Conservation (phyloP, 2,113 vertebrate genomes). For the Colaptes auratus region DNA sequence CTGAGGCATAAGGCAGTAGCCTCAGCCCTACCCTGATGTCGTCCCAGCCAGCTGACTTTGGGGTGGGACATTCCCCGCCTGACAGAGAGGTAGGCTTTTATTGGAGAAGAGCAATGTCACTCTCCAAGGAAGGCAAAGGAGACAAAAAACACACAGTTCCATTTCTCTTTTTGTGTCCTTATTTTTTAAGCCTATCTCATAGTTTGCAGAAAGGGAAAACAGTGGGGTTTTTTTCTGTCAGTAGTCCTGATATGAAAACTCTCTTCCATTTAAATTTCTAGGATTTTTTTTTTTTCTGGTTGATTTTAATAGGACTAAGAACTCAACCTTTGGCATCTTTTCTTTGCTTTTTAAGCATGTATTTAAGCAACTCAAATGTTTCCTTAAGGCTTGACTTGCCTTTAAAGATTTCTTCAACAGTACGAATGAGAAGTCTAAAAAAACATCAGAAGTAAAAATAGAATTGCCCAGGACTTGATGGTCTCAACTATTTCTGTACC, state of each 20-base stretch:
- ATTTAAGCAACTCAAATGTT: background rate
- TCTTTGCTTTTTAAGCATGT: background rate
- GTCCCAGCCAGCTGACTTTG: fast-evolving
- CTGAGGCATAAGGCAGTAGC: fast-evolving
- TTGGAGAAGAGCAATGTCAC: background rate
- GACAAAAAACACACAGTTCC: background rate
- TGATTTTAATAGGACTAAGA: background rate
- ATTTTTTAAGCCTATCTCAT: background rate
- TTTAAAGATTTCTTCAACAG: background rate
- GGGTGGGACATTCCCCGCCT: fast-evolving
- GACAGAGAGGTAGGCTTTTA: background rate
- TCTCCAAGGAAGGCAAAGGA: background rate
- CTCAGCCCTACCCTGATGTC: fast-evolving
- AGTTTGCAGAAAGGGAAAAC: background rate
- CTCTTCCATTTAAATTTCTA: background rate
- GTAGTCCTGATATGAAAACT: background rate
- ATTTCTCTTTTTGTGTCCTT: background rate
- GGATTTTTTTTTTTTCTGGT: background rate
- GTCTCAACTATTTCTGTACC: background rate
- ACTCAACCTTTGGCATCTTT: background rate
- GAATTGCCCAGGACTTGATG: background rate
- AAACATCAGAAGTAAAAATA: background rate
- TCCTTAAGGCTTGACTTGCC: background rate
- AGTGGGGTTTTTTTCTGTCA: background rate
- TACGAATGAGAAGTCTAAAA: background rate